phyloP scores from a whole-genome alignment of 2,888 invertebrate species.

The Meliscaeva auricollis region DNA sequence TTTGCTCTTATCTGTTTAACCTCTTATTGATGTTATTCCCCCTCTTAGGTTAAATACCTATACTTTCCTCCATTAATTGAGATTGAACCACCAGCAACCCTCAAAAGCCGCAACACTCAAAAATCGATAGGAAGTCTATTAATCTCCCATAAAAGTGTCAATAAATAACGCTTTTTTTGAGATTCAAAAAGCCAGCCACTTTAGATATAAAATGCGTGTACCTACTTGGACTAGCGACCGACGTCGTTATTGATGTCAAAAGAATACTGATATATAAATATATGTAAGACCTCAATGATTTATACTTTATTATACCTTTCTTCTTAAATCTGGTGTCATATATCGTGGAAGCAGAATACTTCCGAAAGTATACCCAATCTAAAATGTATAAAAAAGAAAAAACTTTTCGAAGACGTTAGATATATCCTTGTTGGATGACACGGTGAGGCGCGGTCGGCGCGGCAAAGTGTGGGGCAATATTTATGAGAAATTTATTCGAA shows the following conservation, averaged over 20 bases:
- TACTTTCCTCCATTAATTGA: not conserved
- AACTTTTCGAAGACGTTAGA: not conserved
- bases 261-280: conserved; percentile 53
- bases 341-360: not conserved
- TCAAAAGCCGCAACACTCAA: not conserved
- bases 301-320: conserved; percentile 33
- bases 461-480: not conserved
- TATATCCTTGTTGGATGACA: not conserved
- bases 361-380: not conserved
- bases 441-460: not conserved
- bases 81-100: not conserved
- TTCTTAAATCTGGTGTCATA: conserved; percentile 7
- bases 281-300: conserved; percentile 36
- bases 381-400: not conserved
- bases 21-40: not conserved
- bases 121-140: conserved; percentile 25
- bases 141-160: conserved; percentile 21
- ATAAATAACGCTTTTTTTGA: conserved; percentile 13
- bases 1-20: not conserved
- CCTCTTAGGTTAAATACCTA: not conserved
- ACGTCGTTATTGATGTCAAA: conserved; percentile 22
- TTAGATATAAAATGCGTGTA: conserved; percentile 18
- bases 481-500: conserved; percentile 54
- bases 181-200: conserved; percentile 1
- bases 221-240: not conserved